These are phyloP conservation scores for Psophia crepitans DNA, from an alignment of 2,113 vertebrate species.

Conservation along the genomic window DNA sequence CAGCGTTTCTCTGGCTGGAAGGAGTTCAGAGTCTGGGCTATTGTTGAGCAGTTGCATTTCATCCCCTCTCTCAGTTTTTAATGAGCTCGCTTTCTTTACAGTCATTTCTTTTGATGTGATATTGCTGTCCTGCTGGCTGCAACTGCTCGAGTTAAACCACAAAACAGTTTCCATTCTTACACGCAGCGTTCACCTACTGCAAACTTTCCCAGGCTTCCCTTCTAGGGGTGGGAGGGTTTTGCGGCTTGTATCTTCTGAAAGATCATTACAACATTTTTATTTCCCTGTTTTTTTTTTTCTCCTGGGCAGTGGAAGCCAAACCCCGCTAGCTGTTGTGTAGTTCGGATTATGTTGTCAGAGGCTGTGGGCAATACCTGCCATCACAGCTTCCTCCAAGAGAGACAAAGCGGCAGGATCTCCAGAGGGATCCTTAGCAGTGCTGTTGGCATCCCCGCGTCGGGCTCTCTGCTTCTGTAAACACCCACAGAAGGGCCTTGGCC, in stretches of 20 bases:
- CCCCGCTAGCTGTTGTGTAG: background rate
- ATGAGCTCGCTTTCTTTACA: background rate
- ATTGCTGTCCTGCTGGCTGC: background rate
- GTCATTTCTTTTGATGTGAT: background rate
- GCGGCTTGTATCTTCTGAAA: background rate
- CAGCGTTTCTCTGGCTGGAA: background rate
- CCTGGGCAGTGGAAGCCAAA: background rate
- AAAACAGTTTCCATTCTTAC: background rate
- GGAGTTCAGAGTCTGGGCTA: background rate
- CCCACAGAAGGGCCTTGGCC: background rate
- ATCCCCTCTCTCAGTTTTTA: background rate
- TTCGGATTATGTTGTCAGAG: background rate
- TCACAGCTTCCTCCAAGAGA: background rate
- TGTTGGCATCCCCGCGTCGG: background rate
- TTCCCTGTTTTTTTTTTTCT: background rate
- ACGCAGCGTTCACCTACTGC: background rate
- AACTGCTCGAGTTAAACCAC: background rate
- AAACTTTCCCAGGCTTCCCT: background rate
- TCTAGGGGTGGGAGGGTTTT: background rate
- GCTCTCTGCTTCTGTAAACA: background rate
- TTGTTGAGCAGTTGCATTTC: background rate
- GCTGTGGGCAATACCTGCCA: background rate
- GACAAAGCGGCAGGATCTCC: background rate
- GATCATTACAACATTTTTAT: accelerated
- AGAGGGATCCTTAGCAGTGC: background rate